A percentile compares a stretch with the other conserved stretches of the same genome.
Conservation (phyloP, 2,797 vertebrate species). For the Rhinophrynus dorsalis region DNA sequence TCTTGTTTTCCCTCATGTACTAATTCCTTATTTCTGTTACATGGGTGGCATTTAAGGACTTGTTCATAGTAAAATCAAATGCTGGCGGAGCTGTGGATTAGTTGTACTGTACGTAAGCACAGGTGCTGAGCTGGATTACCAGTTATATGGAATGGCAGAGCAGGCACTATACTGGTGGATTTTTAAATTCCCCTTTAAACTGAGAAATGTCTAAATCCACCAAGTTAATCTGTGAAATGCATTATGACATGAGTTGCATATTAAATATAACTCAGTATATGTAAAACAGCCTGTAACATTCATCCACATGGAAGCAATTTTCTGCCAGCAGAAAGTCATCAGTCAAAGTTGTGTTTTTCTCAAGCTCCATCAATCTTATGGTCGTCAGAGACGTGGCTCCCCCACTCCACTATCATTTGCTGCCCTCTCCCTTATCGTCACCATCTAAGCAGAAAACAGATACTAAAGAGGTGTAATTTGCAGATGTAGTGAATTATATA, state of each 20-base stretch:
- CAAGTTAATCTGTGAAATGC: background rate
- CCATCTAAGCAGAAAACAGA: constrained; percentile 14
- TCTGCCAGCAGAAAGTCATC: constrained; percentile 24
- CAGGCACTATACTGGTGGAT: no score
- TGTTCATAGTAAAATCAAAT: no score
- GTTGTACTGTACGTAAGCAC: no score
- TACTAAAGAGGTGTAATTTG: background rate
- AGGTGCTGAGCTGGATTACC: no score
- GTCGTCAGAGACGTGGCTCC: constrained; percentile 27
- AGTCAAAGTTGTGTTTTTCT: constrained; percentile 14
- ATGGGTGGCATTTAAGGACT: no score
- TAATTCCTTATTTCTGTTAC: no score
- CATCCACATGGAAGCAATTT: constrained; percentile 45
- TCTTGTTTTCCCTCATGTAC: no score
- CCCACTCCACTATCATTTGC: constrained; percentile 22
- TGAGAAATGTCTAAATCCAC: background rate
- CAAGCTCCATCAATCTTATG: constrained; percentile 42
- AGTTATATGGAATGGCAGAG: no score
- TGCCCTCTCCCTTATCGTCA: constrained; percentile 29
- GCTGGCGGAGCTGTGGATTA: no score
- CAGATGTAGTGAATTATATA: background rate
- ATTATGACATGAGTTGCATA: background rate
- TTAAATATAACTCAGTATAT: background rate
- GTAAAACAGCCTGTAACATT: background rate
- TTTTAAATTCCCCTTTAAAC: no score